A percentile compares a stretch with the other conserved stretches of the same genome.
Conservation (phyloP, 2,888 invertebrate genomes). For the Esperia sulphurella region DNA sequence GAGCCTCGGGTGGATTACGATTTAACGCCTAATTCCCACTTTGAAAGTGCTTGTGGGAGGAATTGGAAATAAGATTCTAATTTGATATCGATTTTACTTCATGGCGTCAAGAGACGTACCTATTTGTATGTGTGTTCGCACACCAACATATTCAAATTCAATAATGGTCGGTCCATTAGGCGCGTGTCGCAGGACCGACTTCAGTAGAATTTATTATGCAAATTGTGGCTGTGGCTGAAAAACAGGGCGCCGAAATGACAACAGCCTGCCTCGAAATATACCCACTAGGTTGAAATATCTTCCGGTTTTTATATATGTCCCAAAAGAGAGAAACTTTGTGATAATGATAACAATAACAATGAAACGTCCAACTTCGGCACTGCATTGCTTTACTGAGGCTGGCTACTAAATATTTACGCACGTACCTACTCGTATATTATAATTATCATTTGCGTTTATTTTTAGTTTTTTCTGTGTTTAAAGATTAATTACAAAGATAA, state of each 20-base stretch:
- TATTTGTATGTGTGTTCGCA: background rate
- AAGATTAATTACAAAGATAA: background rate
- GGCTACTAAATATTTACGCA: no score
- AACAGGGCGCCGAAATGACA: slow-evolving; percentile 21
- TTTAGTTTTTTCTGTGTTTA: background rate
- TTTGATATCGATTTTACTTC: slow-evolving; percentile 18
- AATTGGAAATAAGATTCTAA: slow-evolving; percentile 18
- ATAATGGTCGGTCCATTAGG: slow-evolving; percentile 19
- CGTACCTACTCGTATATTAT: no score
- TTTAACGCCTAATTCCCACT: slow-evolving; percentile 40
- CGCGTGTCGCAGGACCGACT: slow-evolving; percentile 19
- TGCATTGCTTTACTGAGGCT: background rate
- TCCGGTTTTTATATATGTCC: slow-evolving; percentile 3
- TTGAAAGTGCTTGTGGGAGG: slow-evolving; percentile 17
- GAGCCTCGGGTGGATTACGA: slow-evolving; percentile 25
- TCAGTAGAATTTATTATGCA: slow-evolving; percentile 35
- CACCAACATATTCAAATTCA: slow-evolving; percentile 24
- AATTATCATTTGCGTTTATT: background rate
- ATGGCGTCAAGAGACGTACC: slow-evolving; percentile 6
- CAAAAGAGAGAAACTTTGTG: slow-evolving; percentile 3
- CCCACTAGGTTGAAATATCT: slow-evolving; percentile 2
- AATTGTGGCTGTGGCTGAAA: slow-evolving; percentile 26
- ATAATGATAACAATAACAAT: slow-evolving; percentile 1
- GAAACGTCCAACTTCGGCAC: background rate
- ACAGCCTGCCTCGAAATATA: slow-evolving; percentile 15